Conservation (phyloP, 64 coral and sea anemone species). For the Pachyseris speciosa region DNA sequence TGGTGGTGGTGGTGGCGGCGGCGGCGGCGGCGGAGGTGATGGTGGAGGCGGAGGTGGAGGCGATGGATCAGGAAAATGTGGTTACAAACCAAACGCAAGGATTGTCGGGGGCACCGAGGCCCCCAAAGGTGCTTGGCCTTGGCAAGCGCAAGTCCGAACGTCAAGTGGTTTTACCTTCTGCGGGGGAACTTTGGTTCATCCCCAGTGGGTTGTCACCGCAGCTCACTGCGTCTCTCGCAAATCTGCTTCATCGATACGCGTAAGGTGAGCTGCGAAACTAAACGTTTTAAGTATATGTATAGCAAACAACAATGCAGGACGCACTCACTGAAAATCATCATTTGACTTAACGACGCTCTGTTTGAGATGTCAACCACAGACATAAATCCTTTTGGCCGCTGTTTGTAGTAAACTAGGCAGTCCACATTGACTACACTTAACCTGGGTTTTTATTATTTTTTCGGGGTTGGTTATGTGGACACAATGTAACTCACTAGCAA, state of each 20-base stretch:
- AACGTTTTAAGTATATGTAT: neutral
- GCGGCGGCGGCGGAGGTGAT: neutral
- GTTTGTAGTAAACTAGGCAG: no score
- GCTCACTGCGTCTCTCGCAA: constrained; percentile 53
- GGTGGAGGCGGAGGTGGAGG: neutral
- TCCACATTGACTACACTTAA: no score
- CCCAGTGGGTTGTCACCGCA: constrained; percentile 68
- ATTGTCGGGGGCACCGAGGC: constrained; percentile 76
- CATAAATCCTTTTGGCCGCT: no score
- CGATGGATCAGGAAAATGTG: constrained; percentile 29
- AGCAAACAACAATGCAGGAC: no score
- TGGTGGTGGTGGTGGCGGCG: neutral
- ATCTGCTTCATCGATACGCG: neutral
- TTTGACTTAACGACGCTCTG: no score
- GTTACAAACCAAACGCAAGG: constrained; percentile 49
- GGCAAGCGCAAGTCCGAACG: constrained; percentile 58
- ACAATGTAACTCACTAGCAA: no score
- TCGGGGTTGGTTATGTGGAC: no score
- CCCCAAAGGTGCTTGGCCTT: constrained; percentile 73
- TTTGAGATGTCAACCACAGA: no score
- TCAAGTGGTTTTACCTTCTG: constrained; percentile 52
- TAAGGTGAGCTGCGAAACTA: constrained; percentile 17
- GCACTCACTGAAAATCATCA: no score
- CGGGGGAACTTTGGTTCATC: constrained; percentile 74
- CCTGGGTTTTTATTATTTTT: no score